Percentiles rank a stretch among this genome's conserved stretches.
Evolutionary conservation across 2,888 invertebrate genomes (phyloP).

Genomic region (Eilema griseolum): DNA sequence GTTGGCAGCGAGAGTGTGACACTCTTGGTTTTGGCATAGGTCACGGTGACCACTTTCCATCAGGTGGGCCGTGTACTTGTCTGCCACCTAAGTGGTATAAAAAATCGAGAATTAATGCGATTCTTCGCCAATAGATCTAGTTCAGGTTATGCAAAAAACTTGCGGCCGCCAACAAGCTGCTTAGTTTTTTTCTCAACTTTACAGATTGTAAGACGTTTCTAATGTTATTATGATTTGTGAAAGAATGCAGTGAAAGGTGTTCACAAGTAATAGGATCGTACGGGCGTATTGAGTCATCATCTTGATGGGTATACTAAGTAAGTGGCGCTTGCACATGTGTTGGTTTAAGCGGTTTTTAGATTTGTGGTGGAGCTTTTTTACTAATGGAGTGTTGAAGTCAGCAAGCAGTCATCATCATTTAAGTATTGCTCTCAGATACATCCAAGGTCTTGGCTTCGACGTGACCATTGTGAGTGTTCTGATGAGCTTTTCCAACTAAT

Average conservation of each 20-base stretch:
- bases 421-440: too few species aligned
- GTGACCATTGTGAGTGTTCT: too few species aligned
- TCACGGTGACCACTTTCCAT: too few species aligned
- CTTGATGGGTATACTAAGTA: neutral
- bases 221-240: constrained; percentile 27
- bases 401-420: too few species aligned
- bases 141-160: constrained; percentile 8
- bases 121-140: neutral
- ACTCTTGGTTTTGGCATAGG: too few species aligned
- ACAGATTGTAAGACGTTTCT: constrained; percentile 11
- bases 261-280: constrained; percentile 16
- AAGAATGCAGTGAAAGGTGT: constrained; percentile 24
- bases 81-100: too few species aligned
- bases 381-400: neutral
- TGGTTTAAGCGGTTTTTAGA: constrained; percentile 6
- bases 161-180: neutral
- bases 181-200: constrained; percentile 5
- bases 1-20: too few species aligned
- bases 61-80: too few species aligned
- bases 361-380: neutral
- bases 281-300: constrained; percentile 17
- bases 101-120: neutral
- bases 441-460: too few species aligned
- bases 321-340: neutral
- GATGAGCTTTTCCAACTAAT: too few species aligned